Conservation (phyloP, 1,140 invertebrate genomes). For the Drosophila ironensis region DNA sequence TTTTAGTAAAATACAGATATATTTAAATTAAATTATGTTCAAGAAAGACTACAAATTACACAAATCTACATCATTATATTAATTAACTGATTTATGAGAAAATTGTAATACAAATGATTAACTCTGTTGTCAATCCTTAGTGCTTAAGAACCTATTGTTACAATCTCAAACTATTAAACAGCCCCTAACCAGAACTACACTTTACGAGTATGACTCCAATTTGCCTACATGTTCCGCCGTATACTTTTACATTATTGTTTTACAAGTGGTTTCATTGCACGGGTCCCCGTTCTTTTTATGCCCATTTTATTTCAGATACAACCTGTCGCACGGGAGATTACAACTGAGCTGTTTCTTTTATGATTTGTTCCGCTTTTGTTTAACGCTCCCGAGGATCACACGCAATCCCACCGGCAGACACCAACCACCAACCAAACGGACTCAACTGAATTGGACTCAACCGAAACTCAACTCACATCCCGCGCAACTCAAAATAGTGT, state of each 20-base stretch:
- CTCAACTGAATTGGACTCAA: slow-evolving; percentile 11
- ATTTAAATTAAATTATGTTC: no score
- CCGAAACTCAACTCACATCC: background rate
- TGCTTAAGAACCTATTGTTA: no score
- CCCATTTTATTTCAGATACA: slow-evolving; percentile 56
- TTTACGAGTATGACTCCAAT: no score
- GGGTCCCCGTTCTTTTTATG: slow-evolving; percentile 16
- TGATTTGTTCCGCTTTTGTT: slow-evolving; percentile 51
- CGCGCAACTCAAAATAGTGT: slow-evolving; percentile 52
- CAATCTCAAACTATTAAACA: no score
- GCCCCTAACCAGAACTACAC: no score
- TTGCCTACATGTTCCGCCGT: background rate
- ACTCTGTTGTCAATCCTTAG: no score
- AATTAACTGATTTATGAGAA: no score
- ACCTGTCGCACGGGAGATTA: slow-evolving; percentile 47
- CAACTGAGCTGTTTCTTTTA: slow-evolving; percentile 33
- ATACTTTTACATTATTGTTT: slow-evolving; percentile 21
- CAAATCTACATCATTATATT: no score
- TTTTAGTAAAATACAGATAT: no score
- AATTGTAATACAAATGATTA: no score
- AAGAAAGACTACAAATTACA: no score
- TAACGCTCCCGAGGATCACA: slow-evolving; percentile 25
- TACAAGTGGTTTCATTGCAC: slow-evolving; percentile 34
- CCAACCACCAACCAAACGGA: background rate
- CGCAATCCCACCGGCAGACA: slow-evolving; percentile 8